A percentile compares a stretch with the other conserved stretches of the same genome.
Evolutionary conservation across 2,113 vertebrate species (phyloP).

Genomic region (Tachuris rubrigastra): DNA sequence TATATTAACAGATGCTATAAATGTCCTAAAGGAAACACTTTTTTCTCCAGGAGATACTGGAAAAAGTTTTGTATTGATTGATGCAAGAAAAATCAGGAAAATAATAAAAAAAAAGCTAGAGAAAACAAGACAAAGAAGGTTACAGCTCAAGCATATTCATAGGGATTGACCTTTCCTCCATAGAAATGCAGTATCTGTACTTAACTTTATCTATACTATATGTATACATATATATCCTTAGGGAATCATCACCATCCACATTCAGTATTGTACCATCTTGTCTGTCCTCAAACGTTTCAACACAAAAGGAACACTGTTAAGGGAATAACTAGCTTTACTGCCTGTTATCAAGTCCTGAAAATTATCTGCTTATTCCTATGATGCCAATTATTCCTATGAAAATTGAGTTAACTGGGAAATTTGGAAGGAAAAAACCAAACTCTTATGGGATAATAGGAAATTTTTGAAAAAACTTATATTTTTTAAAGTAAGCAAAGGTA

Average conservation of each 20-base stretch:
- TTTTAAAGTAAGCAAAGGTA: neutral
- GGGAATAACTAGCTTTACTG: neutral
- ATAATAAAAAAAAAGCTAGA: neutral
- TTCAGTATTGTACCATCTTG: neutral
- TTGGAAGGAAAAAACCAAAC: neutral
- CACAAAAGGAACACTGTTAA: neutral
- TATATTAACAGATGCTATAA: neutral
- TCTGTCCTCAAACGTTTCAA: neutral
- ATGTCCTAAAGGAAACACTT: neutral
- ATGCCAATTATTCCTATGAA: neutral
- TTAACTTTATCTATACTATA: neutral
- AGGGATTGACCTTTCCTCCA: neutral
- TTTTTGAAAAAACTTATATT: neutral
- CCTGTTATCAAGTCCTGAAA: neutral
- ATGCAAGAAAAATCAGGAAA: neutral
- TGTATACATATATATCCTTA: too few species aligned
- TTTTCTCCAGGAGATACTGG: neutral
- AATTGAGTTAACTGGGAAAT: neutral
- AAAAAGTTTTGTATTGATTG: too few species aligned
- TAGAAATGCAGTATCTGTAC: neutral
- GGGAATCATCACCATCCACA: neutral
- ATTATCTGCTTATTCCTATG: neutral
- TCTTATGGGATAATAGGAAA: neutral
- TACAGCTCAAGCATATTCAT: neutral
- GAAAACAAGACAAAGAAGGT: neutral